Conservation (phyloP, 2,888 invertebrate genomes). For the Spodoptera picta region DNA sequence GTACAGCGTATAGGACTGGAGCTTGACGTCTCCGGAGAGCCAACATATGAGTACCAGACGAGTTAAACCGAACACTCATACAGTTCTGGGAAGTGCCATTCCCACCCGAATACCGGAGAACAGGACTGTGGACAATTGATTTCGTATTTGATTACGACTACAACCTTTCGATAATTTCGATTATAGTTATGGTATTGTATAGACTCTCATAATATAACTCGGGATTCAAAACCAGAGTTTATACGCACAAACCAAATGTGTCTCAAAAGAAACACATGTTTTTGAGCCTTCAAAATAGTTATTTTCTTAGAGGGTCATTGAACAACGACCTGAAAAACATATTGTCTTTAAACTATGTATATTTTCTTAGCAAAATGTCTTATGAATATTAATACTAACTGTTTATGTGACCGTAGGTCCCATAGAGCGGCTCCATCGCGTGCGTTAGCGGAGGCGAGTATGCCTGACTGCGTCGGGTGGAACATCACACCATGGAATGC, state of each 20-base stretch:
- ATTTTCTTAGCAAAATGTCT: no score
- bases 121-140: slow-evolving; percentile 84
- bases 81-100: slow-evolving; percentile 91
- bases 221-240: no score
- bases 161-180: no score
- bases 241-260: no score
- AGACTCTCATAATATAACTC: no score
- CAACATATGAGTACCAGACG: slow-evolving; percentile 92
- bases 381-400: slow-evolving; percentile 87
- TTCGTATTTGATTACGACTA: no score
- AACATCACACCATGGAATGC: slow-evolving; percentile 98
- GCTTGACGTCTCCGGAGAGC: slow-evolving; percentile 95
- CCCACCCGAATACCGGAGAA: slow-evolving; percentile 91
- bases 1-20: slow-evolving; percentile 93
- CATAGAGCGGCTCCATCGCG: slow-evolving; percentile 96
- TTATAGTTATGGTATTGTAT: no score
- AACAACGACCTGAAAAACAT: no score
- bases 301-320: no score
- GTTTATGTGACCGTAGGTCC: slow-evolving; percentile 95
- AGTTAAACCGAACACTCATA: slow-evolving; percentile 97
- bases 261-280: no score
- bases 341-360: no score
- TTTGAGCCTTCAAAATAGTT: no score
- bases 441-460: slow-evolving; percentile 96
- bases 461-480: slow-evolving; percentile 94